Evolutionary conservation across 1,140 invertebrate species (phyloP), one percentile per base, ranked within the genome.

Genomic region (Mylabris phalerata): DNA sequence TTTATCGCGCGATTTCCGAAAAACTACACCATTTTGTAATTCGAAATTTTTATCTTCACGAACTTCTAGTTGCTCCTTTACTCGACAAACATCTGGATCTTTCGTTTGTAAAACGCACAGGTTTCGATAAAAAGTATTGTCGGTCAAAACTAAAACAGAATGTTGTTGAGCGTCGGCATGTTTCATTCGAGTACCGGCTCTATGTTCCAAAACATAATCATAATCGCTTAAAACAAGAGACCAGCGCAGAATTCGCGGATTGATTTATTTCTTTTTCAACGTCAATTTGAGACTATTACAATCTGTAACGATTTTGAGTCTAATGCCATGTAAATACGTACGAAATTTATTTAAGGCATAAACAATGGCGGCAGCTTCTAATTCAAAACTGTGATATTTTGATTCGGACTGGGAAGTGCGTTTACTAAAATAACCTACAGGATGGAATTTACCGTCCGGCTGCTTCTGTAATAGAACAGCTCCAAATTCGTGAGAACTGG

Each of bases 331-430:
- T 11, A 81, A 61, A 65, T 76, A 81, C 24, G 70, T 59, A 57
- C 62, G 57, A 52, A 75, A 77, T 42, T 73, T 67, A 48, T 75
- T 63, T 10, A 79, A 63, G 1, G 73, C 71, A 61, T 71, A 69
- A 5, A 78, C 59, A 13, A 79, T 67, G 4, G 75, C 73, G 4
- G 80, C 59, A 48, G 62, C 64, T 71, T 80, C 77, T 43, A 73
- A 59, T 61, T 79, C 75, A 43, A 69, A 74, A 54, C 71, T 73
- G 9, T 63, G 60, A 59, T 71, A 77, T 48, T 72, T 73, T 13
- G 41, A 60, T 64, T 80, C 78, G 4, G 57, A 32, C 6, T 60
- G 49, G 13, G 52, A 67, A 4, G 78, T 64, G 27, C 62, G 60
- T 27, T 70, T 57, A 44, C 72, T 73, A 48, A 69, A 73, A 65